phyloP scores from a whole-genome alignment of 2,113 vertebrate genomes.

The Leptosomus discolor region DNA sequence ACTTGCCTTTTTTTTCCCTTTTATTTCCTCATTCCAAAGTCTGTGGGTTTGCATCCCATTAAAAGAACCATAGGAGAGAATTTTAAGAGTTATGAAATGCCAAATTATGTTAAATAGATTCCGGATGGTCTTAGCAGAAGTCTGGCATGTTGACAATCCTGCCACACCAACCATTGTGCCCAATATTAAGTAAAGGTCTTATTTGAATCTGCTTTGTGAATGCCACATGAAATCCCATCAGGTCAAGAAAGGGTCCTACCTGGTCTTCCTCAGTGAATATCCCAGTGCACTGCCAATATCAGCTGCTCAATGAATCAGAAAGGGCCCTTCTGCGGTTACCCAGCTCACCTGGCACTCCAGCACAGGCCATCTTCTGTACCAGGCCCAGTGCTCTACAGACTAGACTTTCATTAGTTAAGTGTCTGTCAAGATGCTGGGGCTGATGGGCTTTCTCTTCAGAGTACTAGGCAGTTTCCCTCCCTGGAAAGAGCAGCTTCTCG shows the following conservation, averaged over 20 bases:
- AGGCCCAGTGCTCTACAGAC: background rate
- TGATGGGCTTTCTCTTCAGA: background rate
- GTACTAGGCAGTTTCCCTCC: background rate
- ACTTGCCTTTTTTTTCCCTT: background rate
- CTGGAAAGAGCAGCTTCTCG: background rate
- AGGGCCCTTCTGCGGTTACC: background rate
- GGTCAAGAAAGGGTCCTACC: background rate
- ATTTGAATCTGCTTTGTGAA: background rate
- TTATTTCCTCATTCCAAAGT: background rate
- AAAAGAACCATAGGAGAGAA: background rate
- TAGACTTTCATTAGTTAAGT: background rate
- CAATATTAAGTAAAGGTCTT: background rate
- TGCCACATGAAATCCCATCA: background rate
- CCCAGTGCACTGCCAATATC: background rate
- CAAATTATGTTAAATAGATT: constrained; percentile 21
- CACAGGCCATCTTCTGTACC: background rate
- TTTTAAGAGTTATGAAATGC: constrained; percentile 19
- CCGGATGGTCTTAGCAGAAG: constrained; percentile 1
- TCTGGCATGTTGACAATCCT: background rate
- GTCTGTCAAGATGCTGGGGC: background rate
- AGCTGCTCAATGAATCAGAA: background rate
- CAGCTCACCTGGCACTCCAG: background rate
- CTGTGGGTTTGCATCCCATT: background rate
- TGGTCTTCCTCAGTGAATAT: background rate
- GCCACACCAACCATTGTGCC: background rate